These are phyloP conservation scores for Trichonephila clavata DNA, from an alignment of 1,140 invertebrate genomes.

Conservation along the genomic window DNA sequence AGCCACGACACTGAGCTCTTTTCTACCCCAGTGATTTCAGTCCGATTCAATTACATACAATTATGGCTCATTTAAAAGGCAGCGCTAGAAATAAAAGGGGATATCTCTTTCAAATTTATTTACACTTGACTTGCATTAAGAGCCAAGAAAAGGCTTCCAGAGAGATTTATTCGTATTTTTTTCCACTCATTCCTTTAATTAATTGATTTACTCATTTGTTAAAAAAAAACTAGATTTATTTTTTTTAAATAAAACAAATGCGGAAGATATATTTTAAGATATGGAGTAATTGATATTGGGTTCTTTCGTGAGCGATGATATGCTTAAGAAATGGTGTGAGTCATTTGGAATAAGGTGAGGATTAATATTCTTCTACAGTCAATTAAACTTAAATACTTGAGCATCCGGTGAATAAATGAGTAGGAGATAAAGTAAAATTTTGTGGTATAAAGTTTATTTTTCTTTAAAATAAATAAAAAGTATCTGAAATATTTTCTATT, in stretches of 20 bases:
- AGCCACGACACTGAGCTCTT: not conserved
- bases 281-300: not conserved
- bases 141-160: not conserved
- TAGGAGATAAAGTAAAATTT: too few relatives aligned
- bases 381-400: too few relatives aligned
- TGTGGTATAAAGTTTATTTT: too few relatives aligned
- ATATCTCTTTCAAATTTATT: slow-evolving; percentile 45
- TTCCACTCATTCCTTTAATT: not conserved
- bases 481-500: too few relatives aligned
- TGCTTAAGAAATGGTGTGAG: not conserved
- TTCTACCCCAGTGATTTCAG: not conserved
- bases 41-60: slow-evolving; percentile 53
- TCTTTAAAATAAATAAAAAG: too few relatives aligned
- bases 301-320: not conserved
- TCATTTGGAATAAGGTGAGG: too few relatives aligned
- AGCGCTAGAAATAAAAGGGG: not conserved
- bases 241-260: not conserved
- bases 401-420: too few relatives aligned
- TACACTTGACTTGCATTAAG: slow-evolving; percentile 20
- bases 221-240: not conserved
- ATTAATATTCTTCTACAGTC: too few relatives aligned
- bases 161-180: not conserved
- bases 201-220: not conserved
- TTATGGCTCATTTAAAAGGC: slow-evolving; percentile 39
- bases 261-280: not conserved